A percentile compares a stretch with the other conserved stretches of the same genome.
Conservation (phyloP, 2,113 vertebrate genomes). For the Oreochromis aureus region DNA sequence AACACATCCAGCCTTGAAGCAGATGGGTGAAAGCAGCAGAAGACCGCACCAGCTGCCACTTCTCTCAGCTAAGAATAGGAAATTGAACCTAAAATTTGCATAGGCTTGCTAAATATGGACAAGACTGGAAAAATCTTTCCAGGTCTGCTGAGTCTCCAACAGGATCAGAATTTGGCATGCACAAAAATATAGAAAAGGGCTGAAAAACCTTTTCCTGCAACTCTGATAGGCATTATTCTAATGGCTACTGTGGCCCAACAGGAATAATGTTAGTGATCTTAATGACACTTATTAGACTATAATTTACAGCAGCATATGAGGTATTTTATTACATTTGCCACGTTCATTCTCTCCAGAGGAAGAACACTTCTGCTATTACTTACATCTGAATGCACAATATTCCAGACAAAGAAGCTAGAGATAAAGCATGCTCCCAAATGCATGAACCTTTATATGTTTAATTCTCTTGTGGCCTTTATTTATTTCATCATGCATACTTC, state of each 20-base stretch:
- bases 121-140: not conserved
- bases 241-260: not conserved
- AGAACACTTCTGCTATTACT: not conserved
- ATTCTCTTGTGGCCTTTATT: not conserved
- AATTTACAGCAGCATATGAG: fast-evolving
- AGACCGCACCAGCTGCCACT: not conserved
- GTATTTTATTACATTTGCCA: not conserved
- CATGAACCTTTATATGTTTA: not conserved
- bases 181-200: not conserved
- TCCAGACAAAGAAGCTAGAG: not conserved
- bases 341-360: not conserved
- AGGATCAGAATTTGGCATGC: not conserved
- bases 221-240: not conserved
- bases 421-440: not conserved
- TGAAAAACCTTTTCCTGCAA: not conserved
- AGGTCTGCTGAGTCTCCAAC: not conserved
- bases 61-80: not conserved
- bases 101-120: not conserved
- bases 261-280: not conserved
- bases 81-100: not conserved
- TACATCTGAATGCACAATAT: fast-evolving
- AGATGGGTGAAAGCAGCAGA: not conserved
- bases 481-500: not conserved
- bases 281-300: not conserved
- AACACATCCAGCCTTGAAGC: not conserved